Evolutionary conservation across 2,113 vertebrate genomes (phyloP).

Genomic region (Hydropotes inermis): DNA sequence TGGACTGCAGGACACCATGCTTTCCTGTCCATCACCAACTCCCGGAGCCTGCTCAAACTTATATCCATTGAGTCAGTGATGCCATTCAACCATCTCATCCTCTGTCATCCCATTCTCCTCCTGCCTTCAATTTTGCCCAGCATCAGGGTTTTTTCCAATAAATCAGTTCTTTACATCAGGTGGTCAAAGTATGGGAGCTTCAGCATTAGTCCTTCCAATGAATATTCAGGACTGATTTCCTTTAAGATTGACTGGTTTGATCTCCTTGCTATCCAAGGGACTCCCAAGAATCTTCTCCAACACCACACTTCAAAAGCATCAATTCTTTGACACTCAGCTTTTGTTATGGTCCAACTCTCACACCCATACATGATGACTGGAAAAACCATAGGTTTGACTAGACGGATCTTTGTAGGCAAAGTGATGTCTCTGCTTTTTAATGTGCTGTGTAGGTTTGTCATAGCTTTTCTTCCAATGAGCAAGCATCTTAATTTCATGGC

Average conservation of each 20-base stretch:
- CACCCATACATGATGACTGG: not conserved
- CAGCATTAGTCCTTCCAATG: not conserved
- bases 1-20: not conserved
- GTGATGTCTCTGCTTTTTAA: not conserved
- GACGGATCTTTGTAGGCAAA: not conserved
- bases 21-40: not conserved
- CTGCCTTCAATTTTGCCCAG: not conserved
- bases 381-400: not conserved
- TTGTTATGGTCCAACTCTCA: not conserved
- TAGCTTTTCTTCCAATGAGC: not conserved
- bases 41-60: rapidly evolving
- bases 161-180: not conserved
- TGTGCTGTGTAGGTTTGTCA: not conserved
- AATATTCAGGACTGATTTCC: not conserved
- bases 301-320: not conserved
- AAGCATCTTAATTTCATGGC: not conserved
- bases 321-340: not conserved
- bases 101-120: not conserved
- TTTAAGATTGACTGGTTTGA: not conserved
- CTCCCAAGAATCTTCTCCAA: not conserved
- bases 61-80: not conserved
- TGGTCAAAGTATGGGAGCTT: not conserved
- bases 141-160: not conserved
- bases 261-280: not conserved
- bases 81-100: not conserved